Conservation (phyloP, 2,888 invertebrate genomes). For the Drosophila paranaensis region DNA sequence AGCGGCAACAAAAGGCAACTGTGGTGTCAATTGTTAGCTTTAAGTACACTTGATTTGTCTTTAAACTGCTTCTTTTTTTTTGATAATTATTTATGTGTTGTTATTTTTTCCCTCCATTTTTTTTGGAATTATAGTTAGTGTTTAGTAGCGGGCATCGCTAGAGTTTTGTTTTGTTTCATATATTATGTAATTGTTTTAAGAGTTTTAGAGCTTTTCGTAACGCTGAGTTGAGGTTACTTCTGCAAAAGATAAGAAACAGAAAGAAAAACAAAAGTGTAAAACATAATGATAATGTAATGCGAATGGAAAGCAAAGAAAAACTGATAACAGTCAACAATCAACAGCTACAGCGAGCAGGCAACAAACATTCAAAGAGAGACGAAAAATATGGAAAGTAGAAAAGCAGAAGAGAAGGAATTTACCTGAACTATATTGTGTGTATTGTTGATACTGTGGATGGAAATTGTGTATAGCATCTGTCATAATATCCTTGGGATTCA, state of each 20-base stretch:
- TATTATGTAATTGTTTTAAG: constrained; percentile 27
- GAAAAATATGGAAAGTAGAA: constrained; percentile 6
- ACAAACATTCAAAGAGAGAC: constrained; percentile 53
- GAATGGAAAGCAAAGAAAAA: constrained; percentile 45
- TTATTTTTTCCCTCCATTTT: constrained; percentile 47
- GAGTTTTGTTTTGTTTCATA: constrained; percentile 27
- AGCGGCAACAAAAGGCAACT: constrained; percentile 61
- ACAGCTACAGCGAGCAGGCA: constrained; percentile 47
- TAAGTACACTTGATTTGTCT: constrained; percentile 73
- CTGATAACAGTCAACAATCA: constrained; percentile 46
- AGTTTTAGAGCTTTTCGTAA: constrained; percentile 94
- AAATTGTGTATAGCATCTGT: constrained; percentile 99
- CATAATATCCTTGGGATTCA: constrained; percentile 99
- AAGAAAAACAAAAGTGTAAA: constrained; percentile 65
- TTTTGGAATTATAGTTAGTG: constrained; percentile 47
- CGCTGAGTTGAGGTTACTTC: constrained; percentile 96
- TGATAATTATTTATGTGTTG: constrained; percentile 24
- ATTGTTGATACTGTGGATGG: constrained; percentile 99
- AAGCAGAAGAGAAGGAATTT: constrained; percentile 82
- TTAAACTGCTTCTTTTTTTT: constrained; percentile 29
- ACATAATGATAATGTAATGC: constrained; percentile 57
- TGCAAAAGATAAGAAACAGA: constrained; percentile 88
- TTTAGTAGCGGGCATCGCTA: constrained; percentile 61
- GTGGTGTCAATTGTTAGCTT: constrained; percentile 43
- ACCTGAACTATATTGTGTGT: constrained; percentile 98